Base-by-base conservation (phyloP, 2,797 vertebrate species). In the Gobionotothen gibberifrons region DNA sequence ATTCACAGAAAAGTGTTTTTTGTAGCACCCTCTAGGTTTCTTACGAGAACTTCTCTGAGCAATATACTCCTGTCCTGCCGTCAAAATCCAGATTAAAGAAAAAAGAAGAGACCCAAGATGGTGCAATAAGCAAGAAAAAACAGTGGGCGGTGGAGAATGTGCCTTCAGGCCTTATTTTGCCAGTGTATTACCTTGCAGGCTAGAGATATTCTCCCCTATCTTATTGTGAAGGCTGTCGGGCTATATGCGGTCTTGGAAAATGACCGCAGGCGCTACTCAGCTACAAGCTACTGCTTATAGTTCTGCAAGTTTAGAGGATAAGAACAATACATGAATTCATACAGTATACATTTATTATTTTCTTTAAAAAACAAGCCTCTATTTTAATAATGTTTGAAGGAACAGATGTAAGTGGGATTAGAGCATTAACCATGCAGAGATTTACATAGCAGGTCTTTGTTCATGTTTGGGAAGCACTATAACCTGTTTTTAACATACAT, bases 161-260 rank as follows among this genome's bases (percentile, higher is more conserved):
- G 42, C 42, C 48, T 26, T 7, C n/a, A 7, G 48, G 32, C 48
- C 22, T 55, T 32, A 42, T 9, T 67, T 46, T 29, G 17, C 53
- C 57, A 1, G 0, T 3, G 3, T 51, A 75, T 51, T 54, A 3
- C 32, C 48, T 69, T 26, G 59, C 58, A 65, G 48, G 15, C 16
- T 36, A 39, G 16, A 55, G 48, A 62, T 47, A 32, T 47, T 57
- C n/a, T 64, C 57, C 17, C 17, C 40, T 61, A 68, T 19, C 26
- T 26, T 26, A 26, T 46, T 44, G 19, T 43, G 44, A 40, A 66
- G 1, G 11, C 2, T 13, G 3, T 26, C 7, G 29, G 42, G 39
- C 29, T 56, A 49, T 9, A 49, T 58, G 29, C 29, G 56, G 26
- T 67, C 47, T 17, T 59, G 65, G 17, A 66, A 22, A 72, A 62